Evolutionary conservation across 2,113 vertebrate species (phyloP), one percentile per base, ranked within the genome.

Genomic region (Heterotis niloticus): DNA sequence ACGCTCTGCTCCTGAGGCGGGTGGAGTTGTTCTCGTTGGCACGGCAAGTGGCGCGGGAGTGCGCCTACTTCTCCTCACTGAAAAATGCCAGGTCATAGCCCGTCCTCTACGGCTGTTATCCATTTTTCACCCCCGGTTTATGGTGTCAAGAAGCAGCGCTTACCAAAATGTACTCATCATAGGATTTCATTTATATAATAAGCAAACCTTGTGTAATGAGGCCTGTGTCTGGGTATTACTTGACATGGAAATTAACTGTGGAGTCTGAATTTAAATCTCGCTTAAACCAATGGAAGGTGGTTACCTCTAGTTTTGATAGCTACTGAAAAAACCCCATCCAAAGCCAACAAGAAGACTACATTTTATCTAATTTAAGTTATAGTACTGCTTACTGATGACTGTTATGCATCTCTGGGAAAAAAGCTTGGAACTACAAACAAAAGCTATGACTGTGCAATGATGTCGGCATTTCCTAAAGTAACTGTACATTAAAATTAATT

Each of bases 1-100:
- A 96, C 80, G 95, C 95, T 0, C 92, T 98, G 78, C 86, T 99
- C 82, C 88, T 98, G 81, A 92, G 96, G 82, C 94, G 96, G 5
- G 96, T 98, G 34, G 96, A 99, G 85, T 94, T 99, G 73, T 98
- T 98, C 86, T 98, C 96, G 0, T 84, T 99, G 67, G 96, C 96
- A 0, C 92, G 96, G 51, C 96, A 98, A 86, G 96, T 97, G 13
- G 97, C 96, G 0, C 93, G 96, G 77, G 96, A 98, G 90, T 98
- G 95, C 86, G 95, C 95, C 87, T 99, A 98, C 91, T 91, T 96
- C 78, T 96, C 95, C 54, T 96, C 95, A 0, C 91, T 98, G 62
- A 97, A 96, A 86, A 92, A 94, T 0, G 84, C 94, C 88, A 96
- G 96, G 97, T 97, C 87, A 93, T 92, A 80, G 64, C 18, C 24